Conservation (phyloP, 2,888 invertebrate species). For the Protophormia terraenovae region DNA sequence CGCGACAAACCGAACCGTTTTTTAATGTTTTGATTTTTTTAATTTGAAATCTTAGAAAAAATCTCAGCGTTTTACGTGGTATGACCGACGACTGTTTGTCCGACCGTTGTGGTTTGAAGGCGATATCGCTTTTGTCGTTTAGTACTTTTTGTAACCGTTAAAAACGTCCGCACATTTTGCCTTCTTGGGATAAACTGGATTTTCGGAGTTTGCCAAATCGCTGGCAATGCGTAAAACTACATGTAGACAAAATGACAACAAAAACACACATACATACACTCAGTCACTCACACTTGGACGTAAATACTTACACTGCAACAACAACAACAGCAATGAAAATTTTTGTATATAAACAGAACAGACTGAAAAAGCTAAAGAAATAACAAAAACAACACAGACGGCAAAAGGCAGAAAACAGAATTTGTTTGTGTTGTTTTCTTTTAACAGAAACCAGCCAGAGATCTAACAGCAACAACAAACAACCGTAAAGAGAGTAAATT, state of each 20-base stretch:
- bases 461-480: slow-evolving; percentile 68
- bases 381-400: too few species aligned
- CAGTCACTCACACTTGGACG: slow-evolving; percentile 18
- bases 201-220: slow-evolving; percentile 74
- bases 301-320: slow-evolving; percentile 13
- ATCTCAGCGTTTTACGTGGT: slow-evolving; percentile 6
- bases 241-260: slow-evolving; percentile 57
- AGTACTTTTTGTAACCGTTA: slow-evolving; percentile 51
- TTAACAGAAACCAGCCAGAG: slow-evolving; percentile 16
- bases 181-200: slow-evolving; percentile 81
- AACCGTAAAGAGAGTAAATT: slow-evolving; percentile 67
- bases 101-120: slow-evolving; percentile 21
- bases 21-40: background rate
- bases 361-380: slow-evolving; percentile 42
- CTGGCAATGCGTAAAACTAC: slow-evolving; percentile 66
- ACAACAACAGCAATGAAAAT: background rate
- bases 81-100: slow-evolving; percentile 25
- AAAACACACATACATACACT: slow-evolving; percentile 21
- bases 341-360: slow-evolving; percentile 39
- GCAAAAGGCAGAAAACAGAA: slow-evolving; percentile 57
- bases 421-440: slow-evolving; percentile 68
- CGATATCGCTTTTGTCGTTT: slow-evolving; percentile 17
- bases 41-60: background rate
- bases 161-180: slow-evolving; percentile 79
- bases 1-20: background rate